These are phyloP conservation scores for Osmerus eperlanus DNA, from an alignment of 2,113 vertebrate genomes.

Conservation along the genomic window DNA sequence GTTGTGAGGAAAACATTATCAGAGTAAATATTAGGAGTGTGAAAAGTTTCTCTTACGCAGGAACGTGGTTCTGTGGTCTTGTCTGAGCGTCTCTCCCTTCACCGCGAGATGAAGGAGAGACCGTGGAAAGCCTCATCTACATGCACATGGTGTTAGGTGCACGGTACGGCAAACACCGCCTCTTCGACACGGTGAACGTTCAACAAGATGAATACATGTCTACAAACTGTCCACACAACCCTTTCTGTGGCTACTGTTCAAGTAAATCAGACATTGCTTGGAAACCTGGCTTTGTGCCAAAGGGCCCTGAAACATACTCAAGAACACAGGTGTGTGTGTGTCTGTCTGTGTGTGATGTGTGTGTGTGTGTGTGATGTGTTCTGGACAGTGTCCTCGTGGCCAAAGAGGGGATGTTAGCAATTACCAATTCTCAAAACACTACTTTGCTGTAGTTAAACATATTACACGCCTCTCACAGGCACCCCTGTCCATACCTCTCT, in stretches of 20 bases:
- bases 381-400: conserved; percentile 76
- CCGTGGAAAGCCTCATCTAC: too few relatives aligned
- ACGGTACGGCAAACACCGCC: too few relatives aligned
- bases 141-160: background rate
- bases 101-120: background rate
- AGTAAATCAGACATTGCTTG: conserved; percentile 32
- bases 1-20: conserved; percentile 66
- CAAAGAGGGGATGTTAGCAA: conserved; percentile 79
- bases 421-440: conserved; percentile 81
- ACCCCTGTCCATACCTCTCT: conserved; percentile 46
- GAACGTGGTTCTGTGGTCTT: conserved; percentile 61
- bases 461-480: conserved; percentile 69
- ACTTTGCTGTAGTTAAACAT: conserved; percentile 75
- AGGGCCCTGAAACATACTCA: conserved; percentile 13
- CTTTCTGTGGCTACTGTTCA: conserved; percentile 38
- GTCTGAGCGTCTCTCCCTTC: conserved; percentile 39
- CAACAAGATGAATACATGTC: background rate
- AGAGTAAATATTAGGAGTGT: conserved; percentile 69
- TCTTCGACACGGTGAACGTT: too few relatives aligned
- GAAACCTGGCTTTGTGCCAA: conserved; percentile 33
- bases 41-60: conserved; percentile 57
- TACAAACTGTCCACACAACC: conserved; percentile 6
- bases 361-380: conserved; percentile 43
- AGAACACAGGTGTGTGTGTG: background rate
- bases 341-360: conserved; percentile 20